Evolutionary conservation across 2,888 invertebrate genomes (phyloP), one percentile per base, ranked within the genome.

Genomic region (Drosophila demipolita): DNA sequence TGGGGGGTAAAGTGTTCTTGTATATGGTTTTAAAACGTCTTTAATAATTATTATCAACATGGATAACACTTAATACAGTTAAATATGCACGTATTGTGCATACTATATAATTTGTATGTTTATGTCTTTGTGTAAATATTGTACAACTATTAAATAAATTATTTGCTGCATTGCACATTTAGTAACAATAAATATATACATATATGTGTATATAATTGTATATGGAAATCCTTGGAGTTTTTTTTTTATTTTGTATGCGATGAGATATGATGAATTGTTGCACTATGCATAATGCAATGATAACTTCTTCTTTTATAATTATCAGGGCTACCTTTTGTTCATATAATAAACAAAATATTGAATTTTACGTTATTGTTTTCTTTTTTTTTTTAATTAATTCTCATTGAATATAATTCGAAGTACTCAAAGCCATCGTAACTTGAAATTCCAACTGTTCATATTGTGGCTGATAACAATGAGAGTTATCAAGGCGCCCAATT

Each of bases 11-110:
- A 3, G 33, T 52, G 29, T 48, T 60, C 23, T 45, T 68, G 55
- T 66, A 66, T 65, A 71, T 66, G 52, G 49, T 49, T 63, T 87
- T 75, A 87, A 83, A 87, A 84, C 68, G 49, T 40, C 62, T 50
- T 71, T 73, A 59, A 49, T 75, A 73, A 74, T 83, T 83, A 84
- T 87, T 83, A 87, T 84, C 81, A 89, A 84, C 87, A 83, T 83
- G 67, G 72, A 84, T 86, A 84, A 83, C 80, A 80, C 72, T 86
- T 86, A 83, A 73, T 75, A 78, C 68, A 68, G 59, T 79, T 82
- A 66, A 73, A 72, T 70, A 62, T 54, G 35, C 48, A 50, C 17
- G 36, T 61, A 54, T 63, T 66, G 50, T 66, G 58, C 67, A 60
- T 71, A 74, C 40, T 66, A 49, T 68, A 65, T 70, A 58, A 50